phyloP scores from a whole-genome alignment of 2,888 invertebrate genomes.

The Eupithecia insigniata region DNA sequence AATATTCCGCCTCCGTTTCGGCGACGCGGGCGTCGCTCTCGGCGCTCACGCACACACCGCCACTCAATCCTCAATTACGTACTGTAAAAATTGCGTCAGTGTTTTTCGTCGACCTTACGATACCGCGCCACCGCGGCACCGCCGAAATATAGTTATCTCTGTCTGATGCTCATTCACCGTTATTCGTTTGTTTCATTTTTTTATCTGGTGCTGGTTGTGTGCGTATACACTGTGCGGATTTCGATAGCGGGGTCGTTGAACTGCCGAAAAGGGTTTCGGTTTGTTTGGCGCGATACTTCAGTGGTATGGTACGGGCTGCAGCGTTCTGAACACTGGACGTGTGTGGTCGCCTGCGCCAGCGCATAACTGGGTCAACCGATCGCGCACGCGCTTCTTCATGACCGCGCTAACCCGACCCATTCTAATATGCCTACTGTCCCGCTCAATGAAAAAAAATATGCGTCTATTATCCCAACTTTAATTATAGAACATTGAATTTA shows the following conservation, averaged over 20 bases:
- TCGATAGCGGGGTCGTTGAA: conserved; percentile 82
- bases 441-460: conserved; percentile 19
- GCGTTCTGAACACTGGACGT: conserved; percentile 48
- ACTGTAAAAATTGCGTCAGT: conserved; percentile 84
- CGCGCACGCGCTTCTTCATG: conserved; percentile 72
- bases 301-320: conserved; percentile 54
- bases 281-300: conserved; percentile 65
- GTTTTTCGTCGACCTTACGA: conserved; percentile 82
- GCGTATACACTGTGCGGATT: conserved; percentile 78
- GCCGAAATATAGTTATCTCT: conserved; percentile 83
- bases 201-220: conserved; percentile 73
- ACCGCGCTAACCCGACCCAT: conserved; percentile 55
- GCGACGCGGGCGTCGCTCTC: conserved; percentile 84
- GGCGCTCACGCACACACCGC: conserved; percentile 81
- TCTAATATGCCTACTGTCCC: conserved; percentile 30
- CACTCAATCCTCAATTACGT: conserved; percentile 80
- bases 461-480: background rate
- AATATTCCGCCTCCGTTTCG: conserved; percentile 84
- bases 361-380: conserved; percentile 75
- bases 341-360: conserved; percentile 69
- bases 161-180: conserved; percentile 78
- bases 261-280: conserved; percentile 79
- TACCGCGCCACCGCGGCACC: conserved; percentile 69
- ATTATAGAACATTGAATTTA: background rate
- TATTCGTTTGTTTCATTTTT: conserved; percentile 79